These are phyloP conservation scores for Brassicogethes aeneus DNA, from an alignment of 2,888 invertebrate species.

Conservation along the genomic window DNA sequence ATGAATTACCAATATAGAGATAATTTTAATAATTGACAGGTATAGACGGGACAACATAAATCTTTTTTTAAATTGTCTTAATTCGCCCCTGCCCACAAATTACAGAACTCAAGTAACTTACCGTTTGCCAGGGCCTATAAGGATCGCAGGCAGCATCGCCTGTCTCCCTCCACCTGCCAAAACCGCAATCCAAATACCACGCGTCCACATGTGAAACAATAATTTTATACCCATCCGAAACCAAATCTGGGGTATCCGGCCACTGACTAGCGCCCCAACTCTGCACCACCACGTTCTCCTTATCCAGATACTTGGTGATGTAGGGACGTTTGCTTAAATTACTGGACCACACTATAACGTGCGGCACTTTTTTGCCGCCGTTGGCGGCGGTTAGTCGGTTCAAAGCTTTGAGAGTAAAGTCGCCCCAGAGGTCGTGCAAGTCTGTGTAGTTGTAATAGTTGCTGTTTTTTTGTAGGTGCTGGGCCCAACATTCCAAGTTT, in stretches of 20 bases:
- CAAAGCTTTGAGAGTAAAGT: constrained; percentile 61
- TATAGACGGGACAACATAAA: no score
- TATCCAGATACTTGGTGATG: constrained; percentile 41
- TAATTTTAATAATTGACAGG: no score
- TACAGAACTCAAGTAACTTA: constrained; percentile 46
- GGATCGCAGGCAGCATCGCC: constrained; percentile 82
- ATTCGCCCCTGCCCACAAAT: constrained; percentile 77
- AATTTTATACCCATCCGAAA: constrained; percentile 68
- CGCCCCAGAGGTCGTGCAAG: constrained; percentile 69
- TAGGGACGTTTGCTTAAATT: constrained; percentile 66
- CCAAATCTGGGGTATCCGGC: constrained; percentile 67
- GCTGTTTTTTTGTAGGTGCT: constrained; percentile 34
- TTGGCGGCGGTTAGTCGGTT: constrained; percentile 52
- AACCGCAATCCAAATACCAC: constrained; percentile 84
- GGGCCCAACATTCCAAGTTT: constrained; percentile 70
- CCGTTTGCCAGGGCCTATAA: constrained; percentile 79
- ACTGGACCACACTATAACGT: constrained; percentile 67
- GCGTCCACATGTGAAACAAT: constrained; percentile 81
- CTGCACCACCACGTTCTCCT: constrained; percentile 56
- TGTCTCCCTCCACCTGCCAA: constrained; percentile 75
- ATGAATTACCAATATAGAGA: no score
- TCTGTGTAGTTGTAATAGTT: constrained; percentile 55
- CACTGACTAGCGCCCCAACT: constrained; percentile 77
- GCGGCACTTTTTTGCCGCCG: constrained; percentile 45
- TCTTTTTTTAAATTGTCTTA: no score